Evolutionary conservation across 2,888 invertebrate species (phyloP).

Genomic region (Boloria euphrosyne): DNA sequence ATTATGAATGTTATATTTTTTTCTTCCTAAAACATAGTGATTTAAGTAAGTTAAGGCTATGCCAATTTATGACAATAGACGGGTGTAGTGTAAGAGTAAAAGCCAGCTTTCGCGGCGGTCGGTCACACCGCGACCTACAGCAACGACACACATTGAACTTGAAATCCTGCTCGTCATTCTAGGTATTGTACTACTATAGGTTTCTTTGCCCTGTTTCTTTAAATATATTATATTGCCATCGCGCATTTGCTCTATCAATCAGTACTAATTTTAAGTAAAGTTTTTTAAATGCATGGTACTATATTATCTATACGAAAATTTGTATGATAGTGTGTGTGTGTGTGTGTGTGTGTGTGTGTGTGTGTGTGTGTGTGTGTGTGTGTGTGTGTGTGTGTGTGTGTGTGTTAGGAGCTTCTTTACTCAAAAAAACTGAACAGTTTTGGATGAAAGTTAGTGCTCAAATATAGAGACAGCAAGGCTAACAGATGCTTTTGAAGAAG

Average conservation of each 20-base stretch:
- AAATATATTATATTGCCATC: not conserved
- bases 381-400: too few relatives aligned
- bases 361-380: too few relatives aligned
- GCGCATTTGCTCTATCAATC: not conserved
- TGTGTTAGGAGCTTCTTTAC: too few relatives aligned
- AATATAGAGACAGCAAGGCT: too few relatives aligned
- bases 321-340: too few relatives aligned
- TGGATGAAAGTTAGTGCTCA: not conserved
- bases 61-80: conserved; percentile 50
- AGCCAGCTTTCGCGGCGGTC: conserved; percentile 68
- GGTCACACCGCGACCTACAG: conserved; percentile 70
- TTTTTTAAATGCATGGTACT: too few relatives aligned
- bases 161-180: conserved; percentile 65
- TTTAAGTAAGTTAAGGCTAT: conserved; percentile 31
- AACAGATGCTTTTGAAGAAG: too few relatives aligned
- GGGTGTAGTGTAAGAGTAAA: conserved; percentile 62
- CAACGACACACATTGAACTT: conserved; percentile 69
- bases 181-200: conserved; percentile 39
- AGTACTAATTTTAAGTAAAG: too few relatives aligned
- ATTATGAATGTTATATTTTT: not conserved
- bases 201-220: conserved; percentile 25
- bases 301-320: too few relatives aligned
- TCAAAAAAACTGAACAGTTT: too few relatives aligned
- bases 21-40: not conserved
- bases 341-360: too few relatives aligned